These are phyloP conservation scores for Notodonta dromedarius DNA, from an alignment of 2,888 invertebrate genomes.

Conservation along the genomic window DNA sequence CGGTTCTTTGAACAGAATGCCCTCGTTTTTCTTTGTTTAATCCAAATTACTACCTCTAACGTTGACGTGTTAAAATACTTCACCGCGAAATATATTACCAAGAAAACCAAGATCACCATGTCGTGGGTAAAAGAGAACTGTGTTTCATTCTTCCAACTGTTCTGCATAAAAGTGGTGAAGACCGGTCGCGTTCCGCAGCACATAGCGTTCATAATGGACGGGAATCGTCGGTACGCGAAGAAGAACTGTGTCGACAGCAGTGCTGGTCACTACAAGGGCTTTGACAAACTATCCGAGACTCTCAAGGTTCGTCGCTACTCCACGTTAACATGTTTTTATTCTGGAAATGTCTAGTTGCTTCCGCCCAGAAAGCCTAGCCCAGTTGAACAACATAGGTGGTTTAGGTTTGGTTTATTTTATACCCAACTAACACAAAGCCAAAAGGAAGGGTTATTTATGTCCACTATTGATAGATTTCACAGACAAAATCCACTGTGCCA, in stretches of 20 bases:
- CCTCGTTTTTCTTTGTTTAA: background rate
- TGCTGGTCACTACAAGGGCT: slow-evolving; percentile 93
- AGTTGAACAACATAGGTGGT: too few species aligned
- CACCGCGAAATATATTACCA: background rate
- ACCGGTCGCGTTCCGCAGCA: slow-evolving; percentile 95
- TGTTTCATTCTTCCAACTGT: slow-evolving; percentile 89
- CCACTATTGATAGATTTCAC: too few species aligned
- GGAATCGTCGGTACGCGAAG: slow-evolving; percentile 96
- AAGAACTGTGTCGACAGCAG: slow-evolving; percentile 89
- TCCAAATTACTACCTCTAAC: too few species aligned
- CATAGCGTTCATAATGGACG: slow-evolving; percentile 99
- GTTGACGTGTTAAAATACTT: too few species aligned
- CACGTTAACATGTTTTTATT: background rate
- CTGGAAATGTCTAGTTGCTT: too few species aligned
- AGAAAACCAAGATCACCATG: slow-evolving; percentile 34
- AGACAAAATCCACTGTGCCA: too few species aligned
- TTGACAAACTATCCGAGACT: slow-evolving; percentile 92
- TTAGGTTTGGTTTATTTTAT: too few species aligned
- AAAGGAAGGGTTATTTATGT: too few species aligned
- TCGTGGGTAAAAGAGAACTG: slow-evolving; percentile 92
- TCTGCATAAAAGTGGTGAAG: slow-evolving; percentile 88
- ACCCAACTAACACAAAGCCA: too few species aligned
- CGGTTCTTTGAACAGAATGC: background rate
- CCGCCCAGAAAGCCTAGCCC: too few species aligned
- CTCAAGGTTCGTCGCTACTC: slow-evolving; percentile 82